Base-by-base conservation (phyloP, 2,797 vertebrate species). In the Yasuhikotakia modesta region DNA sequence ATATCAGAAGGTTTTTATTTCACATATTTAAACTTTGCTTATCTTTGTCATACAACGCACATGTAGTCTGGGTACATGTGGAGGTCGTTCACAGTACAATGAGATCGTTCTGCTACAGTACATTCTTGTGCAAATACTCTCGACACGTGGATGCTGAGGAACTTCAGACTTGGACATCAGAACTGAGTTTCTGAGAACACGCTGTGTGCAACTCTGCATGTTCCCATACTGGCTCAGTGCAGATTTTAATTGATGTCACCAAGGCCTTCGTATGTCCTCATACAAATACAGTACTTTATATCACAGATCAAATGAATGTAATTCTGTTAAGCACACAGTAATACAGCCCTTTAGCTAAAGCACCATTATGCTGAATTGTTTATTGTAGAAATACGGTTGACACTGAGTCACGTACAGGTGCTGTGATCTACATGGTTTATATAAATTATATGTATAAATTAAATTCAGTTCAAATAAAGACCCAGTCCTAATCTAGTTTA, bases 81-180 rank as follows among this genome's bases (percentile, higher is more conserved):
- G 71, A 66, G 45, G 55, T 48, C 55, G 53, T 67, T 55, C 70
- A 82, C 81, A 83, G 80, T 82, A 80, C 85, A 55, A 72, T 52
- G 52, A 16, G 19, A 71, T 70, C 21, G 17, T 72, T 72, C 24
- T 70, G 76, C 82, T 82, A 86, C 85, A 84, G 83, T 85, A 85
- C 70, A 68, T 74, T 78, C 70, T 61, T 79, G 46, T 77, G 67
- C 79, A 82, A 79, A 80, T 80, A 79, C 70, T 57, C 66, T 75
- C 39, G 64, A 30, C 17, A 79, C 19, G 27, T 13, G 19, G 32
- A 30, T 1, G 61, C 19, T 16, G 45, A 50, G 45, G 27, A 48
- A 50, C 55, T 70, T 58, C 19, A 63, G 45, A 27, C 16, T 27
- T 46, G 32, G 27, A 7, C 21, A 68, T 30, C 10, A 73, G 45